phyloP scores from a whole-genome alignment of 2,888 invertebrate species.

The Pinctada fucata region DNA sequence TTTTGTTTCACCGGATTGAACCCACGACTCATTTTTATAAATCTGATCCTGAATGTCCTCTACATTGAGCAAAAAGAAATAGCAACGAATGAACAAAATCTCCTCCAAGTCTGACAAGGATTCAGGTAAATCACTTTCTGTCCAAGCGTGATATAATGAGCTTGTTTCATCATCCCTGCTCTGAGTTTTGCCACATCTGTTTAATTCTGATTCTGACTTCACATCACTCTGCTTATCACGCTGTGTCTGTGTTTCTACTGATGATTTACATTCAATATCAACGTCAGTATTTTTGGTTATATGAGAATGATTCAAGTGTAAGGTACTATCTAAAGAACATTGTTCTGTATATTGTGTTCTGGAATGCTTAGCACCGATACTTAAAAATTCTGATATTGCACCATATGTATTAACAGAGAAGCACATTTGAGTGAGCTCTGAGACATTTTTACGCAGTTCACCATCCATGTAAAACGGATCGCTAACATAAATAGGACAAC shows the following conservation, averaged over 20 bases:
- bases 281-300: not conserved
- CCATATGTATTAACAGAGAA: constrained; percentile 61
- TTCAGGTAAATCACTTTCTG: not conserved
- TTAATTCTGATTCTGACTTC: constrained; percentile 16
- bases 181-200: not conserved
- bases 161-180: not conserved
- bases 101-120: not conserved
- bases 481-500: constrained; percentile 41
- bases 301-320: not conserved
- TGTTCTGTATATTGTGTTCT: not conserved
- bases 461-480: constrained; percentile 57
- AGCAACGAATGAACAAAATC: constrained; percentile 22
- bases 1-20: constrained; percentile 12
- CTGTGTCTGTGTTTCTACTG: not conserved
- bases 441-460: constrained; percentile 49
- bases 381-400: constrained; percentile 44
- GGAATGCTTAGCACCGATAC: constrained; percentile 1
- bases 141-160: not conserved
- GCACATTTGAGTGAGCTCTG: constrained; percentile 59
- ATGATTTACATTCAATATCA: not conserved
- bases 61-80: constrained; percentile 34
- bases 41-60: constrained; percentile 6
- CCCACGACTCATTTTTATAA: constrained; percentile 8
- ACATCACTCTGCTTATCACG: not conserved
- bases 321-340: not conserved